phyloP scores from a whole-genome alignment of 2,797 vertebrate species.

The Eremophila alpestris region DNA sequence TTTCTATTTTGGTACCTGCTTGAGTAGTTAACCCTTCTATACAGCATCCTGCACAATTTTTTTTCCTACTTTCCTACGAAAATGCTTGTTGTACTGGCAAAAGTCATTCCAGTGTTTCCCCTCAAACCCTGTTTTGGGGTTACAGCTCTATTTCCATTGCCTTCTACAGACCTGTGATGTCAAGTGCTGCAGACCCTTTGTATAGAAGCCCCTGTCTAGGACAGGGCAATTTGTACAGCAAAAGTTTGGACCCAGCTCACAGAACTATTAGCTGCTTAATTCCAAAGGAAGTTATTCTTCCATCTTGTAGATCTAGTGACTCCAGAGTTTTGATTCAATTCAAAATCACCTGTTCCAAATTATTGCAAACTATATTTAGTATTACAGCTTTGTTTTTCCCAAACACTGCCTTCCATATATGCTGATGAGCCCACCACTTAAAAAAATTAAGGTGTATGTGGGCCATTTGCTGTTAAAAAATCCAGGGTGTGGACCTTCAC shows the following conservation, averaged over 20 bases:
- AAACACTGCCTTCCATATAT: background rate
- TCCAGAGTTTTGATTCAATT: background rate
- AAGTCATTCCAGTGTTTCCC: background rate
- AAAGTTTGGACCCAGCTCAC: background rate
- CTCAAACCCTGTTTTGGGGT: background rate
- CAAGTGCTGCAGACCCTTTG: background rate
- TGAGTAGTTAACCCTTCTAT: background rate
- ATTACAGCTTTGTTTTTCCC: background rate
- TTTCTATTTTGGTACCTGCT: background rate
- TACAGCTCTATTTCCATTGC: background rate
- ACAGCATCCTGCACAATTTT: background rate
- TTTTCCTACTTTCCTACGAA: background rate
- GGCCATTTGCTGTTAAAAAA: background rate
- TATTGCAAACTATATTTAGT: background rate
- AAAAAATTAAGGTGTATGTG: background rate
- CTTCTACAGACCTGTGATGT: background rate
- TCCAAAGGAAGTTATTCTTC: background rate
- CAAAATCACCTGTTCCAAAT: background rate
- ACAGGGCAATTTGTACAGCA: background rate
- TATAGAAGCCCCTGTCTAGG: background rate
- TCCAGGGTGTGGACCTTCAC: background rate
- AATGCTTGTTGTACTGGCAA: background rate
- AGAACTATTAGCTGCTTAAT: background rate
- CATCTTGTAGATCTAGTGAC: background rate
- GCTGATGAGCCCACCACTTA: background rate